Conservation (phyloP, 2,113 vertebrate genomes). For the Podarcis raffonei region DNA sequence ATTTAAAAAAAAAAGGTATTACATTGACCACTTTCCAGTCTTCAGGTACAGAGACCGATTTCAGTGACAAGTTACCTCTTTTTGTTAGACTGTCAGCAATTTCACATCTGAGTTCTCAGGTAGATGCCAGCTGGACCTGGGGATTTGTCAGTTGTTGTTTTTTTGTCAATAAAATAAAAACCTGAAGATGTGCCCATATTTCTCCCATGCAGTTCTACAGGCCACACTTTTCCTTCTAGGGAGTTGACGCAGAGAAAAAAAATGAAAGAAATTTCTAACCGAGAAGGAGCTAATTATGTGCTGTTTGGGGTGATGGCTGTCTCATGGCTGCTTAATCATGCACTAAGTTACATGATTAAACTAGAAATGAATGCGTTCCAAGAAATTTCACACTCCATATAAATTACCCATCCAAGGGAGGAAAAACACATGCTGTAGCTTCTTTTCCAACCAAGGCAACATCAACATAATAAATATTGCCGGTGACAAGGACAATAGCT, state of each 20-base stretch:
- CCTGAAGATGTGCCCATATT: not conserved
- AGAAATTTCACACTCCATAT: conserved; percentile 22
- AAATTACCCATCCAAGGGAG: not conserved
- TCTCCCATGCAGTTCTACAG: conserved; percentile 26
- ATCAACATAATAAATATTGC: not conserved
- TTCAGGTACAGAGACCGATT: no score
- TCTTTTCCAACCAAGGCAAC: not conserved
- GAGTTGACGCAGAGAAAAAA: conserved; percentile 30
- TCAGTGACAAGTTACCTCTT: no score
- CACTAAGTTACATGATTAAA: conserved; percentile 13
- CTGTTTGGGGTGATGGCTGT: conserved; percentile 24
- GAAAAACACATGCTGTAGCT: not conserved
- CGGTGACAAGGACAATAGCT: not conserved
- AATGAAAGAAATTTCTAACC: not conserved
- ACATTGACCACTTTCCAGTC: no score
- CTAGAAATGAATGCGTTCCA: conserved; percentile 16
- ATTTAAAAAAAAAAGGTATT: no score
- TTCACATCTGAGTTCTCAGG: no score
- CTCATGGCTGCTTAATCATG: conserved; percentile 33
- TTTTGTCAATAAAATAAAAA: no score
- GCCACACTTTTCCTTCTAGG: conserved; percentile 5
- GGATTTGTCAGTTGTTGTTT: no score
- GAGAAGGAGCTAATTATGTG: conserved; percentile 22
- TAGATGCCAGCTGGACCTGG: no score
- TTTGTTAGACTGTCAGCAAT: no score